phyloP scores from a whole-genome alignment of 2,113 vertebrate genomes.

The Myotis lucifugus region DNA sequence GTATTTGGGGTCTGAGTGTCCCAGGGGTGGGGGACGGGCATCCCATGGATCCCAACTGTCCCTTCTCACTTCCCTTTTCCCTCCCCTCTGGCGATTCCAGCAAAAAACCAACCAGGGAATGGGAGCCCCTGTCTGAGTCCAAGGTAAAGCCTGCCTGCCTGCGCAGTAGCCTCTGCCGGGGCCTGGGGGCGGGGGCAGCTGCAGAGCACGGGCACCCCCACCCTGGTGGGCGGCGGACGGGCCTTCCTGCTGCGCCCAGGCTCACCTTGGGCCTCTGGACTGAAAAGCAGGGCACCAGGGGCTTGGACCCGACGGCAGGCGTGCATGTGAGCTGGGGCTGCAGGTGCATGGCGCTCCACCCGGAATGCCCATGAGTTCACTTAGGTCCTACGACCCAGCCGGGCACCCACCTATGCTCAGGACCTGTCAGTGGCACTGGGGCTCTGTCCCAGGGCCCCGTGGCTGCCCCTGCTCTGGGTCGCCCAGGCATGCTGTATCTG shows the following conservation, averaged over 20 bases:
- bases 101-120: constrained; percentile 89
- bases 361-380: constrained; percentile 56
- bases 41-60: constrained; percentile 45
- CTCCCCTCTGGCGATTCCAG: constrained; percentile 83
- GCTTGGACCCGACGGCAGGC: neutral
- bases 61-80: constrained; percentile 81
- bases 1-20: neutral
- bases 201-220: constrained; percentile 3
- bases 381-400: neutral
- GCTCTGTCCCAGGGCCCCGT: neutral
- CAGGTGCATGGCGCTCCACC: constrained; percentile 75
- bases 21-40: neutral
- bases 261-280: neutral
- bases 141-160: constrained; percentile 87
- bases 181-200: constrained; percentile 62
- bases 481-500: neutral
- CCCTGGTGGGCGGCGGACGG: neutral
- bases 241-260: neutral
- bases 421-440: neutral
- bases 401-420: neutral
- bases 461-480: neutral
- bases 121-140: constrained; percentile 87
- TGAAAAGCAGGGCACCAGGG: neutral
- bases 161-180: constrained; percentile 56
- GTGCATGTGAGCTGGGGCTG: constrained; percentile 69